A percentile compares a stretch with the other conserved stretches of the same genome.
Evolutionary conservation across 2,797 vertebrate genomes (phyloP).

Genomic region (Alca torda): DNA sequence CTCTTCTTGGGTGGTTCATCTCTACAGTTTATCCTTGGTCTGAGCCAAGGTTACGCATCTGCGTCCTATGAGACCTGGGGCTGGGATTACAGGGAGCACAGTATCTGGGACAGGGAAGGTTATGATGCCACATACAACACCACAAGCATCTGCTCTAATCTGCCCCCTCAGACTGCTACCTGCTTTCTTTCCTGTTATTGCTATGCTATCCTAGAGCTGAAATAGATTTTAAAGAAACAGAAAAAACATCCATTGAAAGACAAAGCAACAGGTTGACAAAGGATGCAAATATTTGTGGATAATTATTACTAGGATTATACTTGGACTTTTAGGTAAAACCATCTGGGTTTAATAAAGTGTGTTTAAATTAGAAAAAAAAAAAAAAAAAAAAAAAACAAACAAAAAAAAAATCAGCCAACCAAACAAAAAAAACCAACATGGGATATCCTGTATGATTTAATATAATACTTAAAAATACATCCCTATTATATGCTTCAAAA

Average conservation of each 20-base stretch:
- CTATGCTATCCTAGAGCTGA: background rate
- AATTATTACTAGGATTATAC: background rate
- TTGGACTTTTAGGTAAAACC: background rate
- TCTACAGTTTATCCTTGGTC: background rate
- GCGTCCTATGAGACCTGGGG: accelerated
- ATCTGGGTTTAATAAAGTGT: background rate
- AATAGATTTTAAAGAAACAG: background rate
- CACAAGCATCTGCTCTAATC: background rate
- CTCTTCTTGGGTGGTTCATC: background rate
- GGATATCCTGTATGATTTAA: background rate
- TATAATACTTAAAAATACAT: background rate
- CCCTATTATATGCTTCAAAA: background rate
- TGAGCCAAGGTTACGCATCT: background rate
- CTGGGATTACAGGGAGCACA: background rate
- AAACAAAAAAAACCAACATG: background rate
- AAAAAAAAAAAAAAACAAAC: background rate
- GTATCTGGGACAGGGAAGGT: background rate
- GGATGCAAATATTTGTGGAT: background rate
- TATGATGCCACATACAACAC: background rate
- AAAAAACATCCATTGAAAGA: background rate
- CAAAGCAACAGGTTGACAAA: background rate
- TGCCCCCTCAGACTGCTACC: background rate
- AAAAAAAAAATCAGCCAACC: background rate
- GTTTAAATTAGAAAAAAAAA: background rate
- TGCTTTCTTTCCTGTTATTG: background rate